Conservation (phyloP, 2,888 invertebrate genomes). For the Cetonia aurata region DNA sequence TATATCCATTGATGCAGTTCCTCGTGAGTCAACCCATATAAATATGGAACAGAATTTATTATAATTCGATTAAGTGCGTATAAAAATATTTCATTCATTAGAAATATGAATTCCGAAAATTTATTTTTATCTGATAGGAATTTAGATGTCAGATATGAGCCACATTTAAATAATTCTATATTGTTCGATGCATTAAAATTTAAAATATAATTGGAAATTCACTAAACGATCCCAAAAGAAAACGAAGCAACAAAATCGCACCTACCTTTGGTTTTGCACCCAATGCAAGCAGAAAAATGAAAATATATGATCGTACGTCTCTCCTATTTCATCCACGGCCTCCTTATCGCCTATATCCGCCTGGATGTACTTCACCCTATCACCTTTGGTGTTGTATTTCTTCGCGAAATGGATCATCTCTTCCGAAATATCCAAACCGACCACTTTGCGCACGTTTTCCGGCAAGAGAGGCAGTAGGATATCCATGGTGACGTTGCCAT, state of each 20-base stretch:
- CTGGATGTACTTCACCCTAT: constrained; percentile 65
- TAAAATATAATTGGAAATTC: no score
- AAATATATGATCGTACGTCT: constrained; percentile 76
- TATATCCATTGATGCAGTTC: no score
- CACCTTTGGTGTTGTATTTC: constrained; percentile 62
- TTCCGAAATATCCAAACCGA: constrained; percentile 79
- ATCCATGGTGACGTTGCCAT: constrained; percentile 78
- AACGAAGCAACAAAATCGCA: background rate
- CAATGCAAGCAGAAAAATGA: constrained; percentile 87
- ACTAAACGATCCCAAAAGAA: background rate
- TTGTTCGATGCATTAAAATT: no score
- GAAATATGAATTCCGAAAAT: no score
- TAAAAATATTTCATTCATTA: no score
- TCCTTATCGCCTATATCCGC: constrained; percentile 72
- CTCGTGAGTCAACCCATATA: no score
- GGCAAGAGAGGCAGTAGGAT: constrained; percentile 75
- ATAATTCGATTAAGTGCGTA: no score
- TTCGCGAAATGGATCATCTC: constrained; percentile 76
- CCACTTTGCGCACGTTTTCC: constrained; percentile 67
- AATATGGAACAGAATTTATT: no score
- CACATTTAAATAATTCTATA: no score
- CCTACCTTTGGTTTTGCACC: constrained; percentile 79
- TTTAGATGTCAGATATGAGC: no score
- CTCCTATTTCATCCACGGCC: constrained; percentile 67
- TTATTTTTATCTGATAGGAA: no score